phyloP scores from a whole-genome alignment of 2,888 invertebrate species.

The Ochlodes sylvanus region DNA sequence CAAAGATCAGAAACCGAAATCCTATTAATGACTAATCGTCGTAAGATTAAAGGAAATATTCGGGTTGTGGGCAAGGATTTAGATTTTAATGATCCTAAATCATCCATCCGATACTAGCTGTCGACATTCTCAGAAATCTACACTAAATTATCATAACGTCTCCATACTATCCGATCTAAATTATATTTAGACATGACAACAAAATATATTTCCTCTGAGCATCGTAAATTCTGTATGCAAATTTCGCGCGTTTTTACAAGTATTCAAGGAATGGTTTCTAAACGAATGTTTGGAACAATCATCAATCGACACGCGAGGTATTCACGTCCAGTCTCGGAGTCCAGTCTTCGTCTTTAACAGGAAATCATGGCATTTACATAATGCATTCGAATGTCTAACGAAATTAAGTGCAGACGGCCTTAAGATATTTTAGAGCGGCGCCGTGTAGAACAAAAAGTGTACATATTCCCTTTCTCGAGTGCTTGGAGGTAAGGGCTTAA shows the following conservation, averaged over 20 bases:
- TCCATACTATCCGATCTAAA: slow-evolving; percentile 72
- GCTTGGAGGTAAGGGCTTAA: slow-evolving; percentile 38
- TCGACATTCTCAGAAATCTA: slow-evolving; percentile 66
- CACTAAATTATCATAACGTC: slow-evolving; percentile 67
- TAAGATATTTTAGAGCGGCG: slow-evolving; percentile 65
- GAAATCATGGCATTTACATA: slow-evolving; percentile 74
- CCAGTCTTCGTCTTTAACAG: slow-evolving; percentile 61
- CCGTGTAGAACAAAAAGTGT: slow-evolving; percentile 56
- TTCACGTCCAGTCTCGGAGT: slow-evolving; percentile 48
- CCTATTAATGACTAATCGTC: slow-evolving; percentile 71
- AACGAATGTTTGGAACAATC: slow-evolving; percentile 58
- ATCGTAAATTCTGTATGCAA: slow-evolving; percentile 75
- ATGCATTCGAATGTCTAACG: slow-evolving; percentile 71
- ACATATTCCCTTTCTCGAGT: slow-evolving; percentile 40
- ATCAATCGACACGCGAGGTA: slow-evolving; percentile 66
- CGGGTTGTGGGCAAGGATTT: slow-evolving; percentile 50
- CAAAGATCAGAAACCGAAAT: slow-evolving; percentile 67
- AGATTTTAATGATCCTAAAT: slow-evolving; percentile 71
- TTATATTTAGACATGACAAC: slow-evolving; percentile 72
- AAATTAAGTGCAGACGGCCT: slow-evolving; percentile 61
- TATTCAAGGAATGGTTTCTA: slow-evolving; percentile 63
- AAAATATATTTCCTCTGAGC: slow-evolving; percentile 61
- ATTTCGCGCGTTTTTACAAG: slow-evolving; percentile 62
- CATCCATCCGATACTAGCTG: slow-evolving; percentile 54
- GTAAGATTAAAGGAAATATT: slow-evolving; percentile 61